Evolutionary conservation across 2,888 invertebrate species (phyloP), one percentile per base, ranked within the genome.

Genomic region (Tetragnatha montana): DNA sequence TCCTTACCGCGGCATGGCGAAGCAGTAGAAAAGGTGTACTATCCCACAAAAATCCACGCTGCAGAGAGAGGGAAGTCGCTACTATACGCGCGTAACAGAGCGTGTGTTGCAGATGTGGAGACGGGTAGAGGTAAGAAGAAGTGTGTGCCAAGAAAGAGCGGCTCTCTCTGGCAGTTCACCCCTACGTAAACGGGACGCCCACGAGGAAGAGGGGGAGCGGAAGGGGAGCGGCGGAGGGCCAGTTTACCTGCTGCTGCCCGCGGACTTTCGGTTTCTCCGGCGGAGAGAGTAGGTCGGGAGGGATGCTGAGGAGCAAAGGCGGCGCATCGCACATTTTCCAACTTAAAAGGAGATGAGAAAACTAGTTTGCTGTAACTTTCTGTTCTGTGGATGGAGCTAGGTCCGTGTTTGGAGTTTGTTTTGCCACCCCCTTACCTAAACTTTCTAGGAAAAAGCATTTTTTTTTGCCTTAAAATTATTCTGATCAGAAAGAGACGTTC

Each of bases 111-210:
- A 86, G 80, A 79, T 78, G 85, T 81, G 74, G 68, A 14, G 81
- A 69, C n/a, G 81, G 50, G 82, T 82, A 88, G 87, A 82, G 81
- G 82, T 82, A 82, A 50, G 75, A 50, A 8, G 21, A 70, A 85
- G 85, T 80, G 86, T 73, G 86, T 80, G 88, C 88, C 88, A 88
- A 88, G 88, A 88, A 86, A 83, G 75, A 19, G 22, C 76, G 75
- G 73, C 81, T 74, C 79, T 60, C 84, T 78, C 69, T 78, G 70
- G 35, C 35, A 35, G 35, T 35, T 84, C 68, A 47, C 22, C 82
- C 51, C 51, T 3, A 19, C 71, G 88, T 79, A 79, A 78, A 79
- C 78, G 79, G 83, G 71, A 83, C 88, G 88, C 82, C 88, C 88
- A 88, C 88, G 79, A 75, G 10, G 22, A 71, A 12, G 22, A 50